Conservation (phyloP, 2,113 vertebrate species). For the Ardeotis arabs region DNA sequence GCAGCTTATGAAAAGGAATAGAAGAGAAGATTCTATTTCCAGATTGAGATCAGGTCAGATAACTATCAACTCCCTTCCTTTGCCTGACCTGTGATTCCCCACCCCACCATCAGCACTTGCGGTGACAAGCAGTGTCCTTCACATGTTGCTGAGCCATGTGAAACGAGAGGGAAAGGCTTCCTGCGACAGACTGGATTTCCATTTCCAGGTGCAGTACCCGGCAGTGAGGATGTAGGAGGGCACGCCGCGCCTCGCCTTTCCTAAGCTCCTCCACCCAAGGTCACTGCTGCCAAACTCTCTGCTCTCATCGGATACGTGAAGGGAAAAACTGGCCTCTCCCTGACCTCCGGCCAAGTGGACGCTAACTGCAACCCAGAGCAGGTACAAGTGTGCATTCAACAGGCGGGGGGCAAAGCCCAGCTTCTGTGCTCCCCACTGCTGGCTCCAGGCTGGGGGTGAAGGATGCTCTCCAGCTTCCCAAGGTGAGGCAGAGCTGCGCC, state of each 20-base stretch:
- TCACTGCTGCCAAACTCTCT: neutral
- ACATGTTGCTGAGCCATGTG: conserved; percentile 48
- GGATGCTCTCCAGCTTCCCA: neutral
- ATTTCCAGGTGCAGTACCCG: conserved; percentile 34
- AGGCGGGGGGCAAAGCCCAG: neutral
- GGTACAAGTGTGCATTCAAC: neutral
- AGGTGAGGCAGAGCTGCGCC: neutral
- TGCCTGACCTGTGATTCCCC: neutral
- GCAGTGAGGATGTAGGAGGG: neutral
- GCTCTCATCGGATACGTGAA: fast-evolving
- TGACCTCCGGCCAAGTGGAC: fast-evolving
- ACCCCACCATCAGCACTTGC: neutral
- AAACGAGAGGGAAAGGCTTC: conserved; percentile 46
- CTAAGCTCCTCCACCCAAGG: neutral
- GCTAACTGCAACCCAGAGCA: neutral
- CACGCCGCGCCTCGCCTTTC: neutral
- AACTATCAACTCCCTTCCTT: conserved; percentile 20
- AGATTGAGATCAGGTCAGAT: conserved; percentile 17
- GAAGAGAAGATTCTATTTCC: neutral
- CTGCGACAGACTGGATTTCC: neutral
- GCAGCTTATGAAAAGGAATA: neutral
- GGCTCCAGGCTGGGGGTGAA: neutral
- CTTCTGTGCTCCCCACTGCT: neutral
- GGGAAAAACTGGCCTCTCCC: neutral
- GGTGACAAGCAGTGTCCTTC: conserved; percentile 32